Base-by-base conservation (phyloP, 2,797 vertebrate species). In the Diplodus sargus region DNA sequence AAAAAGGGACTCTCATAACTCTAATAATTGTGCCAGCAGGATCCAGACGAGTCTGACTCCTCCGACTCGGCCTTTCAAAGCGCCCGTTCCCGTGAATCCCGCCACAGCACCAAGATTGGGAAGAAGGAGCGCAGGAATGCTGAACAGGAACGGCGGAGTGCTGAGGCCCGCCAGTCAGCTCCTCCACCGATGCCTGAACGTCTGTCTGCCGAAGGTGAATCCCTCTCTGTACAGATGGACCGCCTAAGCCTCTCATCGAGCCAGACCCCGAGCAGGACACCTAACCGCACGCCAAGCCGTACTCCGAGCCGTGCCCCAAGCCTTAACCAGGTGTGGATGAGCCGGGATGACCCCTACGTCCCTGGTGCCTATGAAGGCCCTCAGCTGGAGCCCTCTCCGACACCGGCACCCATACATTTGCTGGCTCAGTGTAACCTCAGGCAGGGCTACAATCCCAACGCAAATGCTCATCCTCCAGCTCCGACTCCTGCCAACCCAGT, bases 61-160 rank as follows among this genome's bases (percentile, higher is more conserved):
- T 99, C 98, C 0, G 98, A 99, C 81, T 99, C 98, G 0, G 98
- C 98, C 49, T 99, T 99, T 90, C 98, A 99, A 91, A 99, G 97
- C 0, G 98, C 97, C 0, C 95, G 97, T 53, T 98, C 98, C 87
- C 97, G 98, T 75, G 97, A 99, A 83, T 98, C 98, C 5, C 96
- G 96, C 22, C 97, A 97, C 85, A 98, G 98, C 0, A 97, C 97
- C 84, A 97, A 97, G 85, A 96, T 98, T 0, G 97, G 97, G 80
- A 98, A 97, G 90, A 98, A 98, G 85, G 97, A 94, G 87, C 91
- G 91, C 12, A 90, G 89, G 68, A 95, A 92, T 72, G 90, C 77
- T 1, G 94, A 95, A 93, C 91, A 96, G 86, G 90, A 98, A 92
- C 85, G 93, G 78, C 89, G 93, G 91, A 92, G 93, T 84, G 90